Evolutionary conservation across 2,888 invertebrate genomes (phyloP).

Genomic region (Yponomeuta malinellus): DNA sequence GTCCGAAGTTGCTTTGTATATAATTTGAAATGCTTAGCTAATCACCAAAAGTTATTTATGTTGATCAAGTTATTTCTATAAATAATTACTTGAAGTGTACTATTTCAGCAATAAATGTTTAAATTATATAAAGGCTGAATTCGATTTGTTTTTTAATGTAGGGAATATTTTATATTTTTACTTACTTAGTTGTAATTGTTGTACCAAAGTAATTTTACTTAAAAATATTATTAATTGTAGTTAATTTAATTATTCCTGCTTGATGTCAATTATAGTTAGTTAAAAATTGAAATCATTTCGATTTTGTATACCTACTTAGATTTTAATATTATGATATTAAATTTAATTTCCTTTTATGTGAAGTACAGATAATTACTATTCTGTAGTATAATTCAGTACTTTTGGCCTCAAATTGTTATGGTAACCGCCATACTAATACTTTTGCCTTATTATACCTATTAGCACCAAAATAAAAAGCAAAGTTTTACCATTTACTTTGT

Average conservation of each 20-base stretch:
- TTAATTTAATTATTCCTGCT: slow-evolving; percentile 48
- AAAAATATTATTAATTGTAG: slow-evolving; percentile 26
- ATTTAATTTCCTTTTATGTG: too few species aligned
- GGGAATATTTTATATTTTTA: slow-evolving; percentile 24
- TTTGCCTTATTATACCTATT: slow-evolving; percentile 21
- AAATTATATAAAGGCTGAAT: slow-evolving; percentile 21
- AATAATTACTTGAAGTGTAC: slow-evolving; percentile 15
- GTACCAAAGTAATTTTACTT: slow-evolving; percentile 41
- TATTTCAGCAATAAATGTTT: slow-evolving; percentile 29
- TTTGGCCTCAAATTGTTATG: too few species aligned
- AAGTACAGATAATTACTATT: too few species aligned
- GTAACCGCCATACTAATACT: too few species aligned
- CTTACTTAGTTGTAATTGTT: slow-evolving; percentile 25
- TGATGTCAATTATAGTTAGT: slow-evolving; percentile 71
- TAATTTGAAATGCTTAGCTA: slow-evolving; percentile 47
- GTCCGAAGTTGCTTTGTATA: slow-evolving; percentile 69
- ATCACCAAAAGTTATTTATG: slow-evolving; percentile 42
- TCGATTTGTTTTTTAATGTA: slow-evolving; percentile 21
- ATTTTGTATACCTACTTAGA: slow-evolving; percentile 35
- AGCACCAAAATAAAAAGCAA: slow-evolving; percentile 17
- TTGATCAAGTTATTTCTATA: neutral
- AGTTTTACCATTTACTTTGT: neutral
- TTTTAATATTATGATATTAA: too few species aligned
- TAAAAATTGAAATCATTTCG: slow-evolving; percentile 40
- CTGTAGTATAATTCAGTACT: too few species aligned